Evolutionary conservation across 2,113 vertebrate genomes (phyloP).

Genomic region (Albula goreensis): DNA sequence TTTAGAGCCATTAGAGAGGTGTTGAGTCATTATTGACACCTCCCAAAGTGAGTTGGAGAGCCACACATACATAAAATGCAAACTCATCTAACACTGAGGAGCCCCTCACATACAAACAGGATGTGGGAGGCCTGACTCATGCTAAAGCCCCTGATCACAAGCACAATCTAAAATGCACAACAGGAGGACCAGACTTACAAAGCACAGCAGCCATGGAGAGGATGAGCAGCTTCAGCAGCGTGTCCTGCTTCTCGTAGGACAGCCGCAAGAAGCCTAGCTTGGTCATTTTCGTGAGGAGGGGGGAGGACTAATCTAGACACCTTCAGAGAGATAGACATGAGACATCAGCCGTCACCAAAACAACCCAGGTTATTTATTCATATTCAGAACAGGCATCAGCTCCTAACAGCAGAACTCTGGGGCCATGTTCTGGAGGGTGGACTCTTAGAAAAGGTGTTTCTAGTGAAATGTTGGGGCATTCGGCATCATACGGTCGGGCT

Average conservation of each 20-base stretch:
- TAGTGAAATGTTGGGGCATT: no score
- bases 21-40: background rate
- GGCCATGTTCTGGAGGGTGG: background rate
- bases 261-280: constrained; percentile 92
- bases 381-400: background rate
- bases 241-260: constrained; percentile 99
- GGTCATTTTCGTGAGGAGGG: constrained; percentile 81
- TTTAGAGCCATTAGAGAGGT: background rate
- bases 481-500: no score
- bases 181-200: constrained; percentile 76
- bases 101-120: background rate
- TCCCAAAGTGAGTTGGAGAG: background rate
- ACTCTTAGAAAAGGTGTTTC: no score
- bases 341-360: background rate
- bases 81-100: background rate
- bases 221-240: constrained; percentile 96
- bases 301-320: constrained; percentile 59
- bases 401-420: background rate
- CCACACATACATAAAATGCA: background rate
- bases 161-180: background rate
- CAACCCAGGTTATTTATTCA: background rate
- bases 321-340: constrained; percentile 38
- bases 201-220: constrained; percentile 95
- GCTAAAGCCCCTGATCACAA: no score
- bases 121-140: background rate